Percentiles rank a stretch among this genome's conserved stretches.
phyloP scores from a whole-genome alignment of 2,113 vertebrate species.

The Chloroceryle aenea region DNA sequence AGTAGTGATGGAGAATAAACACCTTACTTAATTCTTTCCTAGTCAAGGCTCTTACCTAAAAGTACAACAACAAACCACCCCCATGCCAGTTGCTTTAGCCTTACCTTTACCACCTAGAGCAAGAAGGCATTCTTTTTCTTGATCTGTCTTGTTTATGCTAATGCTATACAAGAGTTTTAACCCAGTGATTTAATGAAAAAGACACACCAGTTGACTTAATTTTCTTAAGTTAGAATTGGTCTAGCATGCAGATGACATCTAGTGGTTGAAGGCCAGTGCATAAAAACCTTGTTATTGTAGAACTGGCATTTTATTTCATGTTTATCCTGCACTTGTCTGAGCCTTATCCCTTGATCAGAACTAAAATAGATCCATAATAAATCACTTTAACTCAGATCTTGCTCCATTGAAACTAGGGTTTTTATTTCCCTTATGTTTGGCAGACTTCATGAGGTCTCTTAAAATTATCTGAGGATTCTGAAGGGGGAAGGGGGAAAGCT shows the following conservation, averaged over 20 bases:
- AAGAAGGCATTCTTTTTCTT: neutral
- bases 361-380: neutral
- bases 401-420: neutral
- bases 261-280: neutral
- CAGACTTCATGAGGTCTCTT: neutral
- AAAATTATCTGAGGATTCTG: neutral
- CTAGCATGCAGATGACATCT: neutral
- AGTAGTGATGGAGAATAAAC: neutral
- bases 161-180: neutral
- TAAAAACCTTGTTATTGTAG: neutral
- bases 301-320: neutral
- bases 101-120: neutral
- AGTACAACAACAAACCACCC: neutral
- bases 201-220: accelerated
- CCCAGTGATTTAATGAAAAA: neutral
- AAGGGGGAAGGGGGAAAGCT: neutral
- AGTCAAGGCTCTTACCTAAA: neutral
- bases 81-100: neutral
- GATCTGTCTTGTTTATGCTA: neutral
- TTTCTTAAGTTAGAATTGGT: neutral
- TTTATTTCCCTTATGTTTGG: neutral
- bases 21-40: neutral
- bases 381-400: neutral
- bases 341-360: neutral
- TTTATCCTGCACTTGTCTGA: neutral